Evolutionary conservation across 64 coral and sea anemone genomes (phyloP).

Genomic region (Anthopleura sola): DNA sequence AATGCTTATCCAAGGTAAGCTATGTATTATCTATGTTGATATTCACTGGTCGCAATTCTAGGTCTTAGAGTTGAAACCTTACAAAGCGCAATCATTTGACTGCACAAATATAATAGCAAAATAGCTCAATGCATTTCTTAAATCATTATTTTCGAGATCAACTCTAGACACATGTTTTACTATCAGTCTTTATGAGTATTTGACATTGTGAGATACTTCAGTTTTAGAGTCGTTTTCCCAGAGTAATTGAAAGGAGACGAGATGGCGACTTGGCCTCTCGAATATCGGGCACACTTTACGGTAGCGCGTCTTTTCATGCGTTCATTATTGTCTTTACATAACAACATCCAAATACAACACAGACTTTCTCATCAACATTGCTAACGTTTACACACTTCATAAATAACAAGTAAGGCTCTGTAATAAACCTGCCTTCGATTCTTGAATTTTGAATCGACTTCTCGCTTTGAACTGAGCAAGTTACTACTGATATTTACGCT

Average conservation of each 20-base stretch:
- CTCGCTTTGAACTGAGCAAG: neutral
- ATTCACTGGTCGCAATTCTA: neutral
- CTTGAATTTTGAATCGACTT: neutral
- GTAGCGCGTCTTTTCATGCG: neutral
- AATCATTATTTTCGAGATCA: neutral
- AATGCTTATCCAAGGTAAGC: slow-evolving; percentile 18
- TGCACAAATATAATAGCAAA: slow-evolving; percentile 1
- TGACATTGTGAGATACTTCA: neutral
- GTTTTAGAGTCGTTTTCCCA: neutral
- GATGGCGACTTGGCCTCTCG: neutral
- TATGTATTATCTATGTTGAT: neutral
- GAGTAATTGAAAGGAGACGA: neutral
- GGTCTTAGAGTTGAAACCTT: neutral
- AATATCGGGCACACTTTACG: neutral
- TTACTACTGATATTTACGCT: neutral
- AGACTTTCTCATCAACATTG: too few species aligned
- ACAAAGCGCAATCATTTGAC: neutral
- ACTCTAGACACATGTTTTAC: neutral
- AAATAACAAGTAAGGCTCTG: too few species aligned
- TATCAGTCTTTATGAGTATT: neutral
- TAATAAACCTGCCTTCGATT: neutral
- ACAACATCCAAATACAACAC: too few species aligned
- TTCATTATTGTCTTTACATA: neutral
- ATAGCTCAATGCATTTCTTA: neutral
- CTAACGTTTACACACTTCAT: too few species aligned